Percentiles rank a stretch among this genome's conserved stretches.
Evolutionary conservation across 2,888 invertebrate species (phyloP).

Genomic region (Apamea epomidion): DNA sequence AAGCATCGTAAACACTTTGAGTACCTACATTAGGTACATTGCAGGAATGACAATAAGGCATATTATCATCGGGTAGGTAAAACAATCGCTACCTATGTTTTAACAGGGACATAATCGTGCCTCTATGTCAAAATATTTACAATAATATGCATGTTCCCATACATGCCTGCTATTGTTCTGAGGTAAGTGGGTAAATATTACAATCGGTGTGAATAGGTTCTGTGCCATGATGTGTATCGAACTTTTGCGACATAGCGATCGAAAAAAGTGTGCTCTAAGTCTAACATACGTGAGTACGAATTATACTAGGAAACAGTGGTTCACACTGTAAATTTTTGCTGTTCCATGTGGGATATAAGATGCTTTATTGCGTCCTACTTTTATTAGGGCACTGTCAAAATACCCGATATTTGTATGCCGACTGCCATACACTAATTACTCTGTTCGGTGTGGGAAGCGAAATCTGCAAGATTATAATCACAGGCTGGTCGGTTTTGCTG

Average conservation of each 20-base stretch:
- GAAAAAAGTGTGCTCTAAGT: conserved; percentile 47
- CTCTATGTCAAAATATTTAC: conserved; percentile 65
- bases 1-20: not conserved
- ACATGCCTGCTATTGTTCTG: conserved; percentile 60
- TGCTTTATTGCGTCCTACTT: not conserved
- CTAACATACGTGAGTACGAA: not conserved
- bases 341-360: not conserved
- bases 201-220: conserved; percentile 56
- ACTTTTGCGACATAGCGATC: conserved; percentile 33
- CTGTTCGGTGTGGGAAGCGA: conserved; percentile 12
- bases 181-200: conserved; percentile 54
- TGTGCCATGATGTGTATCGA: conserved; percentile 37
- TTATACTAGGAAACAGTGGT: conserved; percentile 8
- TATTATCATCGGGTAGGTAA: conserved; percentile 21
- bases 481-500: conserved; percentile 6
- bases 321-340: not conserved
- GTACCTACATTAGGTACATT: not conserved
- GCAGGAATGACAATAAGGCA: conserved; percentile 2
- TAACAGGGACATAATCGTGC: conserved; percentile 24
- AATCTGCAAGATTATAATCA: conserved; percentile 18
- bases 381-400: not conserved
- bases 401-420: not conserved
- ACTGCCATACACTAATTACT: conserved; percentile 1
- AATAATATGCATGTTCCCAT: conserved; percentile 49
- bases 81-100: conserved; percentile 49